Conservation (phyloP, 2,797 vertebrate species). For the Micrastur ruficollis region DNA sequence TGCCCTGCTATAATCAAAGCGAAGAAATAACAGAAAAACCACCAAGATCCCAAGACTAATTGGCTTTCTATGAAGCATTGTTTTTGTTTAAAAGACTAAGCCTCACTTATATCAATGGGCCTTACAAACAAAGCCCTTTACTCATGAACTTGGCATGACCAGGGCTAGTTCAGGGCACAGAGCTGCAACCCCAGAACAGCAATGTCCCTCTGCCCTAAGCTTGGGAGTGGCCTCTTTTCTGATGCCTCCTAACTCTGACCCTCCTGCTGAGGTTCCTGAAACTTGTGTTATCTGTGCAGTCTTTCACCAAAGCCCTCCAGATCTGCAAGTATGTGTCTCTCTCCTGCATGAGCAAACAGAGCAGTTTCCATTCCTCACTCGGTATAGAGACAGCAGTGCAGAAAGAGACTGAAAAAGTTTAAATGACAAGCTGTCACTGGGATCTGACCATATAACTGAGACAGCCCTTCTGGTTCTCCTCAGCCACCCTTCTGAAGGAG, state of each 20-base stretch:
- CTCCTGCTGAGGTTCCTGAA: background rate
- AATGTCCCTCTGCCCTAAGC: background rate
- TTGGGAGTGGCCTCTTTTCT: background rate
- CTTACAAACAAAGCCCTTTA: background rate
- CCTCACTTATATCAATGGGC: background rate
- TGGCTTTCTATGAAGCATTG: background rate
- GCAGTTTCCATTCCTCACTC: background rate
- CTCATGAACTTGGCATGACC: background rate
- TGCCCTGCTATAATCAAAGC: background rate
- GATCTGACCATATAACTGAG: background rate
- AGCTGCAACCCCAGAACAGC: background rate
- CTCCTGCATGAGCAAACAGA: background rate
- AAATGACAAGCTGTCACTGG: background rate
- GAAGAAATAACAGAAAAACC: background rate
- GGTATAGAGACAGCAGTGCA: background rate
- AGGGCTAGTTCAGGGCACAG: background rate
- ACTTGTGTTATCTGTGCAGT: accelerated
- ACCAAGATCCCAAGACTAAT: background rate
- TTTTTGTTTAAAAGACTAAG: background rate
- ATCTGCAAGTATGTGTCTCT: background rate
- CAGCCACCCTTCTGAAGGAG: background rate
- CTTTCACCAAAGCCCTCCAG: background rate
- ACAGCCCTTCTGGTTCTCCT: background rate
- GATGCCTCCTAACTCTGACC: background rate
- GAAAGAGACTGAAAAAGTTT: background rate